phyloP scores from a whole-genome alignment of 2,113 vertebrate species.

The Edolisoma coerulescens region DNA sequence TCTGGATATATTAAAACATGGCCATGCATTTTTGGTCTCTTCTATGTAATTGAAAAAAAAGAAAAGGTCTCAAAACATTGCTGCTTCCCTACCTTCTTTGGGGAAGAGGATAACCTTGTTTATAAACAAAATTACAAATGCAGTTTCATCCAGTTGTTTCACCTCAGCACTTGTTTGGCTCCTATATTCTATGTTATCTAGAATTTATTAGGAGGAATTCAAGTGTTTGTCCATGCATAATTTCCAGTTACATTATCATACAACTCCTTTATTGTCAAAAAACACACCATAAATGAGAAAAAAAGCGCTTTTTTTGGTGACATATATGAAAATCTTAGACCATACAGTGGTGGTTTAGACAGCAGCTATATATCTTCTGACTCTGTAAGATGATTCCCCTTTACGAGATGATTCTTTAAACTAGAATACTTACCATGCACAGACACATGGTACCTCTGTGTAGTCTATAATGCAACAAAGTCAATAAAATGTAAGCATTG shows the following conservation, averaged over 20 bases:
- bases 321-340: not conserved
- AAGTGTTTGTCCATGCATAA: not conserved
- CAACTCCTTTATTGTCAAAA: not conserved
- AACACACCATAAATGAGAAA: not conserved
- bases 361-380: not conserved
- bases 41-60: not conserved
- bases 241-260: not conserved
- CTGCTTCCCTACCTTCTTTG: not conserved
- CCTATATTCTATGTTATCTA: not conserved
- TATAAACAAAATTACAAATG: not conserved
- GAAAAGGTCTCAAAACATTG: not conserved
- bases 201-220: not conserved
- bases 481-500: not conserved
- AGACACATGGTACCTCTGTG: not conserved
- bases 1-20: not conserved
- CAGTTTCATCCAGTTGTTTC: not conserved
- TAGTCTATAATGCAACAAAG: not conserved
- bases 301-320: not conserved
- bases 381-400: not conserved
- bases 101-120: not conserved
- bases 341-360: not conserved
- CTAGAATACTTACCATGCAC: not conserved
- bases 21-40: not conserved
- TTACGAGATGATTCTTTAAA: not conserved
- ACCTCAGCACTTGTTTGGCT: not conserved